A percentile compares a stretch with the other conserved stretches of the same genome.
These are phyloP conservation scores for Tipula vernalis DNA, from an alignment of 2,888 invertebrate species.

Conservation along the genomic window DNA sequence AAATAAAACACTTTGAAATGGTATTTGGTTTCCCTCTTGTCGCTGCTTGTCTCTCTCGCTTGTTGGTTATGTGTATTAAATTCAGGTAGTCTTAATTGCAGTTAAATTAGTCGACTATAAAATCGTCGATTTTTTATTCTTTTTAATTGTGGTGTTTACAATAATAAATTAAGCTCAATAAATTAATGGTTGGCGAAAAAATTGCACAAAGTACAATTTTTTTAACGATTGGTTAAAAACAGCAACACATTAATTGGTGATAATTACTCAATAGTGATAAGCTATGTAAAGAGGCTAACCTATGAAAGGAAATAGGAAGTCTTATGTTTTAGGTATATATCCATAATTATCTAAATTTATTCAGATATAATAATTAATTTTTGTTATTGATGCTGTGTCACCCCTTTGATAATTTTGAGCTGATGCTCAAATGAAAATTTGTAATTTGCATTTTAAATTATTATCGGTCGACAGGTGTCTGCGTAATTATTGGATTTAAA, in stretches of 20 bases:
- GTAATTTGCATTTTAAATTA: not conserved
- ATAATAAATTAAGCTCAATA: not conserved
- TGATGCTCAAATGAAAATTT: not conserved
- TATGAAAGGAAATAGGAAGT: not conserved
- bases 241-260: not conserved
- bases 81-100: slow-evolving; percentile 4
- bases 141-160: not conserved
- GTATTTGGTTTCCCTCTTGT: not conserved
- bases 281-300: not conserved
- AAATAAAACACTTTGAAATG: not conserved
- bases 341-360: not conserved
- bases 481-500: not conserved
- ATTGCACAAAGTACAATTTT: not conserved
- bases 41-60: not conserved
- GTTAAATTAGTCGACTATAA: slow-evolving; percentile 4
- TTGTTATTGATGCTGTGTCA: not conserved
- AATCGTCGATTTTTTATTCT: not conserved
- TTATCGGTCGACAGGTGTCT: not conserved
- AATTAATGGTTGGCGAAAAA: not conserved
- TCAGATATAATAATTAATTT: not conserved
- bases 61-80: not conserved
- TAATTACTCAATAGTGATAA: not conserved
- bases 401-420: not conserved
- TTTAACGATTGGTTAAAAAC: not conserved
- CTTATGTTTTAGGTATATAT: not conserved